Evolutionary conservation across 2,113 vertebrate genomes (phyloP).

Genomic region (Paratilapia polleni): DNA sequence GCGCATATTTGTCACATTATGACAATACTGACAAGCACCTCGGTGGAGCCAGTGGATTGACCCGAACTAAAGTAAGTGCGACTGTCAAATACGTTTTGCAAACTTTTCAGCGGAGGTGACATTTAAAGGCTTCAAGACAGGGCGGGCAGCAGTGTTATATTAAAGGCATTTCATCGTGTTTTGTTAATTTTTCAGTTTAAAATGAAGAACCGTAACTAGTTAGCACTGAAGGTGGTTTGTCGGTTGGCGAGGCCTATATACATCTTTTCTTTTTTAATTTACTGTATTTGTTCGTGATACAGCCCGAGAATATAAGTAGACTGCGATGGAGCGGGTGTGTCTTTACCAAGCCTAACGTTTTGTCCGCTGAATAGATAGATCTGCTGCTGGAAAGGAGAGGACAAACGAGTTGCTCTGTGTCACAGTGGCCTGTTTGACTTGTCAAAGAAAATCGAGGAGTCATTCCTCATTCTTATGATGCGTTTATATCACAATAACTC

Average conservation of each 20-base stretch:
- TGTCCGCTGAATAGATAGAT: constrained; percentile 25
- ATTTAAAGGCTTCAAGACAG: constrained; percentile 34
- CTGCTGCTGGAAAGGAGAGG: neutral
- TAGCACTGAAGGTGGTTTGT: neutral
- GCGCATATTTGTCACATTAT: constrained; percentile 31
- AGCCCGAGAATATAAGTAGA: neutral
- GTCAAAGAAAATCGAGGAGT: constrained; percentile 31
- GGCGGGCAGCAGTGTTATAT: neutral
- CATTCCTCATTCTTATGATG: neutral
- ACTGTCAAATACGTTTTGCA: constrained; percentile 45
- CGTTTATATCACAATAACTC: constrained; percentile 23
- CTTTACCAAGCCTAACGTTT: constrained; percentile 1
- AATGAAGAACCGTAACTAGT: neutral
- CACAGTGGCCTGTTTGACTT: constrained; percentile 39
- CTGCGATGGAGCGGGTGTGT: constrained; percentile 44
- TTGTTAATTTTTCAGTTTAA: neutral
- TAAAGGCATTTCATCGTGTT: neutral
- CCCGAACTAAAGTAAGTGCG: constrained; percentile 61
- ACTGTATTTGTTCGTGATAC: neutral
- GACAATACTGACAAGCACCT: neutral
- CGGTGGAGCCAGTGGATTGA: constrained; percentile 42
- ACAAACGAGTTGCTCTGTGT: constrained; percentile 24
- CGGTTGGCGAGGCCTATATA: neutral
- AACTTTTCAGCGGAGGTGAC: constrained; percentile 57
- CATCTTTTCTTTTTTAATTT: neutral